Evolutionary conservation across 1,140 invertebrate genomes (phyloP).

Genomic region (Drosophila neocordata): DNA sequence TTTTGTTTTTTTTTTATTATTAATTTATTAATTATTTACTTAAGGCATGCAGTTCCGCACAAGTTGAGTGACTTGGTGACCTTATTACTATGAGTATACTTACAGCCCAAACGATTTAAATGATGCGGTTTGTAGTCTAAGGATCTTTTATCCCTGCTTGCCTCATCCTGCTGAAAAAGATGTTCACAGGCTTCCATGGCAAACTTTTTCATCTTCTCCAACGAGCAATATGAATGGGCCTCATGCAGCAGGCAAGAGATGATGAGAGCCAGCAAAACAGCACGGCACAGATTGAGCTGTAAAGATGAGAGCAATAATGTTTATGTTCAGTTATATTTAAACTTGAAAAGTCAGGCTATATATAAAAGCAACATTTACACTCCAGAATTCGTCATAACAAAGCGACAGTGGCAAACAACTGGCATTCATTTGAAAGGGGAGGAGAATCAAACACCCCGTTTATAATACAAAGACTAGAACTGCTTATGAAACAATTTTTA

Average conservation of each 20-base stretch:
- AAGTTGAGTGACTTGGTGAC: slow-evolving; percentile 74
- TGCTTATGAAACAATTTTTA: not conserved
- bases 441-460: not conserved
- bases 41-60: slow-evolving; percentile 59
- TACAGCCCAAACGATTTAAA: slow-evolving; percentile 55
- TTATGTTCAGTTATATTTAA: slow-evolving; percentile 25
- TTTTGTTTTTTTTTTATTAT: slow-evolving; percentile 32
- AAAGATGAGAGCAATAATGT: slow-evolving; percentile 18
- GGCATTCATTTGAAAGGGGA: not conserved
- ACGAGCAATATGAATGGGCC: slow-evolving; percentile 55
- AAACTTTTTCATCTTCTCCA: slow-evolving; percentile 72
- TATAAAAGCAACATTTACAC: slow-evolving; percentile 13
- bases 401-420: not conserved
- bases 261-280: slow-evolving; percentile 45
- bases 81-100: slow-evolving; percentile 60
- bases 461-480: not conserved
- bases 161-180: slow-evolving; percentile 66
- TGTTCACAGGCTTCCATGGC: slow-evolving; percentile 77
- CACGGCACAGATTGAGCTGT: slow-evolving; percentile 63
- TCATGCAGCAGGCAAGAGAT: slow-evolving; percentile 44
- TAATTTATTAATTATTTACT: slow-evolving; percentile 9
- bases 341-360: slow-evolving; percentile 18
- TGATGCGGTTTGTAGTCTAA: slow-evolving; percentile 54
- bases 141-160: slow-evolving; percentile 57
- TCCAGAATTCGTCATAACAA: not conserved